A percentile compares a stretch with the other conserved stretches of the same genome.
These are phyloP conservation scores for Gastrophryne carolinensis DNA, from an alignment of 2,797 vertebrate species.

Conservation along the genomic window DNA sequence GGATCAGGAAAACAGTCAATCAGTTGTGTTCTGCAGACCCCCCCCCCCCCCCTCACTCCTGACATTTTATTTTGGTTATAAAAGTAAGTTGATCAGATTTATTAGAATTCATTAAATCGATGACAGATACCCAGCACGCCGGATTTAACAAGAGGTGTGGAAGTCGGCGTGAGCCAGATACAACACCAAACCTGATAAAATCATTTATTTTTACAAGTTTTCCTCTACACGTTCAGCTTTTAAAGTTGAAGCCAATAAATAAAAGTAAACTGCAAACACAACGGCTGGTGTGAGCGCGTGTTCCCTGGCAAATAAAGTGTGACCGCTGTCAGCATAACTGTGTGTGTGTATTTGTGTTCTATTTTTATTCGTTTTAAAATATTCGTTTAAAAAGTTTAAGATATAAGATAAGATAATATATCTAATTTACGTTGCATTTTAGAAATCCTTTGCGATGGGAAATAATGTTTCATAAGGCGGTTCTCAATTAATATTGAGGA, in stretches of 20 bases:
- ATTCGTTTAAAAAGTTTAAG: no score
- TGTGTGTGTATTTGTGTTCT: no score
- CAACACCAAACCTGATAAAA: constrained; percentile 51
- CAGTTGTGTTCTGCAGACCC: no score
- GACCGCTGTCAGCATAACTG: no score
- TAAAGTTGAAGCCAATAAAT: constrained; percentile 52
- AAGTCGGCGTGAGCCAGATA: constrained; percentile 62
- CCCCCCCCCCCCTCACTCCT: no score
- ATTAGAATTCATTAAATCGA: constrained; percentile 80
- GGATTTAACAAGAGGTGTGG: constrained; percentile 69
- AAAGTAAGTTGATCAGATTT: constrained; percentile 73
- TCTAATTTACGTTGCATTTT: no score
- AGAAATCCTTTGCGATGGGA: no score
- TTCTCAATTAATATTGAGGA: no score
- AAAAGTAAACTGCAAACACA: constrained; percentile 54
- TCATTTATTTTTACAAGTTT: constrained; percentile 60
- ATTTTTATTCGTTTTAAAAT: no score
- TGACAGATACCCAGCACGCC: constrained; percentile 78
- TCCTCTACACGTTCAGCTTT: constrained; percentile 54
- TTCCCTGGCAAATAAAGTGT: constrained; percentile 37
- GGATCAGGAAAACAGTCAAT: no score
- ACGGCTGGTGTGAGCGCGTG: constrained; percentile 48
- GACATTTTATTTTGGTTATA: constrained; percentile 61
- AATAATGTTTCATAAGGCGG: no score
- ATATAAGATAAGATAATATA: no score